Conservation (phyloP, 1,140 invertebrate species). For the Drosophila sucinea region DNA sequence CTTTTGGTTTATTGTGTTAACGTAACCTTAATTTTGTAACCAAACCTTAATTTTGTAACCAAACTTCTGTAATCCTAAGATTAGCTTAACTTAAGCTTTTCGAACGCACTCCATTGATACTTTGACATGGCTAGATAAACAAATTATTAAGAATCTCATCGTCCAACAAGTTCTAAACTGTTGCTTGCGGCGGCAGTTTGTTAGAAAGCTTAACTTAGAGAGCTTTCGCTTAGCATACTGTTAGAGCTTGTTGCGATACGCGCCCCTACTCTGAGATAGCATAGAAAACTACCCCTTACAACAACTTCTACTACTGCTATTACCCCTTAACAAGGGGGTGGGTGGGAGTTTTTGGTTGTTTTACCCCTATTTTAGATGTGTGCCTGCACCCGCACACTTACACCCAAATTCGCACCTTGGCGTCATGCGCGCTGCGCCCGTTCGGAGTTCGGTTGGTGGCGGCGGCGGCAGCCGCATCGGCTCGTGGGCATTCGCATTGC, state of each 20-base stretch:
- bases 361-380: slow-evolving; percentile 33
- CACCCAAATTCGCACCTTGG: slow-evolving; percentile 67
- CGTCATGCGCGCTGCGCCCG: slow-evolving; percentile 67
- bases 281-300: slow-evolving; percentile 54
- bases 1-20: no score
- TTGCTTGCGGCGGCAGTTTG: slow-evolving; percentile 25
- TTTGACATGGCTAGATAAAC: not conserved
- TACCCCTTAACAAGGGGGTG: slow-evolving; percentile 22
- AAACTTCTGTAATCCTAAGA: not conserved
- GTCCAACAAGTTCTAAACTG: slow-evolving; percentile 36
- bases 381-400: slow-evolving; percentile 46
- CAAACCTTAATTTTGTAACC: no score
- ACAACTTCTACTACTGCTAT: slow-evolving; percentile 27
- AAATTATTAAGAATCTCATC: not conserved
- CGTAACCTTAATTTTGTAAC: no score
- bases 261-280: slow-evolving; percentile 20
- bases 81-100: slow-evolving; percentile 2
- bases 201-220: slow-evolving; percentile 32
- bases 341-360: not conserved
- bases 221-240: slow-evolving; percentile 39
- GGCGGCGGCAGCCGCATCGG: slow-evolving; percentile 14
- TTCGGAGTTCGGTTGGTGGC: slow-evolving; percentile 57
- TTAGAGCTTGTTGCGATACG: not conserved
- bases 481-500: slow-evolving; percentile 20
- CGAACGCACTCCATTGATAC: not conserved